A percentile compares a stretch with the other conserved stretches of the same genome.
These are phyloP conservation scores for Patella vulgata DNA, from an alignment of 1,140 invertebrate species.

Conservation along the genomic window DNA sequence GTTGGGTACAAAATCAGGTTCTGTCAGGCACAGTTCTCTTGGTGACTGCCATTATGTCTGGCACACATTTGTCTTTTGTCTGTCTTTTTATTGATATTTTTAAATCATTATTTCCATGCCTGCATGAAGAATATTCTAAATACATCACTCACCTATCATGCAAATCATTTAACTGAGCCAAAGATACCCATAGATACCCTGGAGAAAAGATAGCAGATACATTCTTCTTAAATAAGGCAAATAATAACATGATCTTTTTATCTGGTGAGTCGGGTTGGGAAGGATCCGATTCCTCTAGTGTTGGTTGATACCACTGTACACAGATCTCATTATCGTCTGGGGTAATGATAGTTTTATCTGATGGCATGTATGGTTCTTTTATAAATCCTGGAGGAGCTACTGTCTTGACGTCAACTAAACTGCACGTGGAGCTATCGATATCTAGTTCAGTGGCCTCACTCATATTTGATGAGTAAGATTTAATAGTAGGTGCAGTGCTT, in stretches of 20 bases:
- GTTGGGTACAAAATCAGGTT: no score
- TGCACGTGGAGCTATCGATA: constrained; percentile 4
- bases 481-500: constrained; percentile 29
- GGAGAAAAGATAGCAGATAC: constrained; percentile 14
- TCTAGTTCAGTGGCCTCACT: constrained; percentile 33
- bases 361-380: constrained; percentile 31
- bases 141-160: constrained; percentile 55
- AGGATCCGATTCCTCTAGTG: constrained; percentile 49
- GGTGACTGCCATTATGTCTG: no score
- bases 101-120: no score
- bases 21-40: no score
- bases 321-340: constrained; percentile 42
- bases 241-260: constrained; percentile 46
- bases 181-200: constrained; percentile 52
- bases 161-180: constrained; percentile 56
- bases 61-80: no score
- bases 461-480: constrained; percentile 44
- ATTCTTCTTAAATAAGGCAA: constrained; percentile 43
- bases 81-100: no score
- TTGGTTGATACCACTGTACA: constrained; percentile 59
- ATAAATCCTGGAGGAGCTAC: constrained; percentile 39
- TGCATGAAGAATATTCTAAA: no score
- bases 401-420: constrained; percentile 14
- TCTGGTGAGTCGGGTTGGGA: constrained; percentile 41
- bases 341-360: constrained; percentile 38